Conservation (phyloP, 1,140 invertebrate genomes). For the Holcopasites calliopsidis region DNA sequence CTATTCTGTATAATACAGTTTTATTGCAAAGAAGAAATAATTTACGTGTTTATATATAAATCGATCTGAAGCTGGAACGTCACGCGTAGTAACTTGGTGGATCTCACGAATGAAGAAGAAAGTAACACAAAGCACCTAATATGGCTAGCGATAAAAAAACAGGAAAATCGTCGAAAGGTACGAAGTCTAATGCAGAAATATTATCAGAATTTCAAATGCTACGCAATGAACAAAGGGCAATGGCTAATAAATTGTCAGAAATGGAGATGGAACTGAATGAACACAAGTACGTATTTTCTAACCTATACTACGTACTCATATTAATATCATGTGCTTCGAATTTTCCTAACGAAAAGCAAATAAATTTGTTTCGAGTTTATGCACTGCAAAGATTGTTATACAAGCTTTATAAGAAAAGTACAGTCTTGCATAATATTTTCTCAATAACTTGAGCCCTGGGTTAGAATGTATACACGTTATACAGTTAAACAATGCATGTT, state of each 20-base stretch:
- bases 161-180: constrained; percentile 56
- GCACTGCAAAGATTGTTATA: background rate
- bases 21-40: too few relatives aligned
- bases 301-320: constrained; percentile 50
- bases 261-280: constrained; percentile 96
- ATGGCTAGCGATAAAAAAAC: constrained; percentile 61
- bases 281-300: constrained; percentile 88
- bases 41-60: constrained; percentile 4
- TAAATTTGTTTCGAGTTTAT: background rate
- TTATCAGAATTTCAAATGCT: constrained; percentile 92
- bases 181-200: constrained; percentile 87
- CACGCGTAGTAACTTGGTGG: background rate
- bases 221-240: constrained; percentile 90
- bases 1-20: too few relatives aligned
- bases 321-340: background rate
- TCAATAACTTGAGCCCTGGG: background rate
- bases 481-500: background rate
- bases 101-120: constrained; percentile 15
- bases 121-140: constrained; percentile 45
- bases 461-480: background rate
- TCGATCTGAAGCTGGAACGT: constrained; percentile 9
- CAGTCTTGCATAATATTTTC: background rate
- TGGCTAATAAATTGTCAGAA: constrained; percentile 93
- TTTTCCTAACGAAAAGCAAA: background rate
- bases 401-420: background rate